Conservation (phyloP, 1,140 invertebrate species). For the Lineus longissimus region DNA sequence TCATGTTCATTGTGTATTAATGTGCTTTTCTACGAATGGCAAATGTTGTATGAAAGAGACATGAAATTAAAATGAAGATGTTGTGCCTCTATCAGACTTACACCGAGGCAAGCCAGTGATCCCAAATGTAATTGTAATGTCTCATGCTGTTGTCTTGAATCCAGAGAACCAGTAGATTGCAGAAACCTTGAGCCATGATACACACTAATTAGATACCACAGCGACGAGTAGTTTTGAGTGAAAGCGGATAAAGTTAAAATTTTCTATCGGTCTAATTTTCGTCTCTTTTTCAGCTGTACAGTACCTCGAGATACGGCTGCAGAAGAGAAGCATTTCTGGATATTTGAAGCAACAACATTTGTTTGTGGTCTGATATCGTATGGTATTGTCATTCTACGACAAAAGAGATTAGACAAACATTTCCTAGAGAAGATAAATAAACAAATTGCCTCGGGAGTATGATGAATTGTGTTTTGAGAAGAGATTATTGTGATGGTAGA, state of each 20-base stretch:
- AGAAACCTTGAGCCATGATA: too few species aligned
- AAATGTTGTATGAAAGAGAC: too few species aligned
- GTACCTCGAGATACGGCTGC: constrained; percentile 26
- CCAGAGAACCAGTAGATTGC: too few species aligned
- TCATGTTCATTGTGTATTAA: background rate
- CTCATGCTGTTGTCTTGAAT: too few species aligned
- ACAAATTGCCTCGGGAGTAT: constrained; percentile 56
- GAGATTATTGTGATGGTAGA: too few species aligned
- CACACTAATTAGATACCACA: background rate
- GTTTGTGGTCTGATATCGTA: constrained; percentile 63
- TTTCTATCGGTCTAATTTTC: background rate
- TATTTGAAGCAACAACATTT: constrained; percentile 75
- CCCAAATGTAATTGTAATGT: too few species aligned
- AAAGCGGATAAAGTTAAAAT: background rate
- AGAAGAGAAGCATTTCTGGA: constrained; percentile 68
- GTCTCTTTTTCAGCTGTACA: constrained; percentile 46
- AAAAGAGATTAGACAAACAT: constrained; percentile 60
- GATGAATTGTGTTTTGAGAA: too few species aligned
- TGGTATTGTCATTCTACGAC: constrained; percentile 58
- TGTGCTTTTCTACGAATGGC: too few species aligned
- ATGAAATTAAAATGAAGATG: too few species aligned
- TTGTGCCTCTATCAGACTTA: too few species aligned
- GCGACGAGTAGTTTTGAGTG: background rate
- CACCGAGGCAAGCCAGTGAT: too few species aligned
- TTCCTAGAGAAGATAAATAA: constrained; percentile 62